A percentile compares a stretch with the other conserved stretches of the same genome.
phyloP scores from a whole-genome alignment of 2,797 vertebrate species.

The Onychomys torridus region DNA sequence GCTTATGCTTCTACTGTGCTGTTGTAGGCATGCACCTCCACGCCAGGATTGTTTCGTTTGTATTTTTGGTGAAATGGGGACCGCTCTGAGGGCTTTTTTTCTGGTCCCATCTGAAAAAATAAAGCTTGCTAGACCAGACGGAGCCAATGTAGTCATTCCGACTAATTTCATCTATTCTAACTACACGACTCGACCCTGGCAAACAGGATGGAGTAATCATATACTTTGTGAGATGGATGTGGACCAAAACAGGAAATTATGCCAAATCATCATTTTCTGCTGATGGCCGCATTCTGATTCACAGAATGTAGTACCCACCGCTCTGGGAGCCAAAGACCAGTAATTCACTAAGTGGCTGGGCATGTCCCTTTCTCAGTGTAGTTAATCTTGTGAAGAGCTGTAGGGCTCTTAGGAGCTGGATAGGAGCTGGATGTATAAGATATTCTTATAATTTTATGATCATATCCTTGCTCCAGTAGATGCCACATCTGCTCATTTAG shows the following conservation, averaged over 20 bases:
- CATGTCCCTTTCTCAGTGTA: neutral
- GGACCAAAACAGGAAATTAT: neutral
- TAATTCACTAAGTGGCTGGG: neutral
- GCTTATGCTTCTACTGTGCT: neutral
- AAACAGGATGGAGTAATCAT: neutral
- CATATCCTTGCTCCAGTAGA: neutral
- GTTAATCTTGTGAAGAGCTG: neutral
- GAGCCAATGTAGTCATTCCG: neutral
- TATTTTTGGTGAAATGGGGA: neutral
- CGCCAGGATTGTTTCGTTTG: neutral
- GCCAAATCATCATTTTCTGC: neutral
- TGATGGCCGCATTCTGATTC: neutral
- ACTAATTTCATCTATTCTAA: slow-evolving; percentile 14
- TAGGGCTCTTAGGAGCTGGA: neutral
- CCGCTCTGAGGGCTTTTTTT: neutral
- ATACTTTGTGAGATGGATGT: neutral
- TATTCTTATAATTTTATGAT: neutral
- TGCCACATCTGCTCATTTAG: neutral
- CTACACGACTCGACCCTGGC: neutral
- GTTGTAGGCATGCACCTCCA: neutral
- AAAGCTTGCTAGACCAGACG: neutral
- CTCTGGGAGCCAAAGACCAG: neutral
- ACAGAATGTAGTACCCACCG: neutral
- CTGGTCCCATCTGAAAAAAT: neutral
- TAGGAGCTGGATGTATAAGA: neutral